Evolutionary conservation across 2,888 invertebrate species (phyloP), one percentile per base, ranked within the genome.

Genomic region (Thecophora atra): DNA sequence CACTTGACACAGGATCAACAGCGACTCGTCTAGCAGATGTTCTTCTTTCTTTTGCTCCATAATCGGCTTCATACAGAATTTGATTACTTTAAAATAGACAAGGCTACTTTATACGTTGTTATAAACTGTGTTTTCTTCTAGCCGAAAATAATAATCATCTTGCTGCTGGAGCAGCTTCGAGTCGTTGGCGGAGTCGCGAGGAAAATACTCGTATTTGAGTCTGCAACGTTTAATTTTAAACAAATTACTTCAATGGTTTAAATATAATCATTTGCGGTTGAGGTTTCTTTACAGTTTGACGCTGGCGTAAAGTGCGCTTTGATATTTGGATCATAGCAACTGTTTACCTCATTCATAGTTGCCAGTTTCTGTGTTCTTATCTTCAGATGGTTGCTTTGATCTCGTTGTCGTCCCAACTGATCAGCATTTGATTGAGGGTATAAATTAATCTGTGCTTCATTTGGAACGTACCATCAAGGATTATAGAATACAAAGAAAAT

Each of bases 171-270:
- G 6, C 4, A 4, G 4, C 51, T 51, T 30, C 4, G 24, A 54
- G 15, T 21, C 54, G 15, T n/a, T n/a, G n/a, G n/a, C n/a, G 21
- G 17, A 47, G 44, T 15, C 47, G 24, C 15, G 17, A 13, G n/a
- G 26, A 44, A 44, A 26, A 24, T 26, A 44, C 15, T 19, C 17
- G 19, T 63, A 44, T 56, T 44, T 26, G 17, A 24, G 21, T 56
- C 24, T 44, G 44, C 42, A 52, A 62, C 51, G 70, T 62, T 70
- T 63, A 77, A 78, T 81, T 79, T 82, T 69, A 44, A 77, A 79
- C 81, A 84, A 84, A 84, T 83, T 84, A 80, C 83, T 84, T 84
- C 82, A 84, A 84, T 80, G 80, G 79, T 80, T 81, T 83, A 84
- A 83, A 82, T 79, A 83, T 81, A 83, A 83, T 83, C 81, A 83